Base-by-base conservation (phyloP, 2,888 invertebrate species). In the Lasioglossum morio region DNA sequence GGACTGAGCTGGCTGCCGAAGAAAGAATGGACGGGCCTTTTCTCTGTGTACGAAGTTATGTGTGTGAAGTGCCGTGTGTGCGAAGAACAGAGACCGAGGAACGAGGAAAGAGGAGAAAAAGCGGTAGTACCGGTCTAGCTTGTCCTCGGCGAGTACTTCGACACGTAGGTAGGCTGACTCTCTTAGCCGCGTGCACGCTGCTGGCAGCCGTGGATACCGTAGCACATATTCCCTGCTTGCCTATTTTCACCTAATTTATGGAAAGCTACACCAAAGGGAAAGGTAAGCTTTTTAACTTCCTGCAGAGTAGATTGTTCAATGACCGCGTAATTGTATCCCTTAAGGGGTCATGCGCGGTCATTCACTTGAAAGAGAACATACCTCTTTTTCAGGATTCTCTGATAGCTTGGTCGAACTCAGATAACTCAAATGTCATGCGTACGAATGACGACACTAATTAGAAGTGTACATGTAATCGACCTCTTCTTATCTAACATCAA, bases 101-200 rank as follows among this genome's bases (percentile, higher is more conserved):
- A 19, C 27, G 60, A 79, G 53, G 74, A 69, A 73, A 70, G 43
- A 75, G 48, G 76, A 84, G 60, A 73, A 89, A 90, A 91, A 91
- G 91, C 86, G 82, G 91, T 88, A 90, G 89, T 90, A 91, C 91
- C 91, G 91, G 91, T 91, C 90, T 90, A 89, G 89, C 91, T 80
- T 90, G 90, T 91, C 90, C 86, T 88, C 91, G 85, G 63, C 86
- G 82, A 81, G 88, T 78, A 91, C 89, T 89, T 87, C 74, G 85
- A 89, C 90, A 88, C 90, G 89, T 91, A 91, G 91, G 87, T 79
- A 85, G 86, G 70, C 43, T 76, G 87, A 76, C 82, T 79, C 84
- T 89, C 85, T 90, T 90, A 82, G 77, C 74, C 84, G 84, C 80
- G 40, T 87, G 79, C 77, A 72, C 70, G 79, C 69, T 75, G 81